Conservation (phyloP, 1,140 invertebrate genomes). For the Drosophila aff. region DNA sequence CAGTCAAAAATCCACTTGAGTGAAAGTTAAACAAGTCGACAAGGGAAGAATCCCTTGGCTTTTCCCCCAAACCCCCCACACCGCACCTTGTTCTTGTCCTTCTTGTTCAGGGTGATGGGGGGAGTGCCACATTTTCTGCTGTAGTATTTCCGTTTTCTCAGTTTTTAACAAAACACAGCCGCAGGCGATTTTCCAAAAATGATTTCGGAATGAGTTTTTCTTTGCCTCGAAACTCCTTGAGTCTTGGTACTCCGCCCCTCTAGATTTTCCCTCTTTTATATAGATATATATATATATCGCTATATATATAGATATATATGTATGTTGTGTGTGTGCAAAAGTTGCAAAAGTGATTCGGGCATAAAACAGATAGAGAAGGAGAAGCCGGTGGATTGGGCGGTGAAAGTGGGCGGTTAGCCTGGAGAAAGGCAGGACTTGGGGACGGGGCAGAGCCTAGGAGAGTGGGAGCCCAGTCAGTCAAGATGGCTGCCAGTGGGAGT, state of each 20-base stretch:
- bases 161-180: conserved; percentile 78
- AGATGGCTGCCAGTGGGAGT: conserved; percentile 70
- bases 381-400: conserved; percentile 8
- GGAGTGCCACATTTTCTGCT: conserved; percentile 50
- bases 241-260: neutral
- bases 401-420: conserved; percentile 1
- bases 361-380: conserved; percentile 58
- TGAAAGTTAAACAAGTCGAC: conserved; percentile 77
- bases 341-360: conserved; percentile 79
- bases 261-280: neutral
- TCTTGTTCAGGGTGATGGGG: neutral
- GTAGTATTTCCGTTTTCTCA: conserved; percentile 77
- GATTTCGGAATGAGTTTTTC: conserved; percentile 77
- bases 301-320: conserved; percentile 1
- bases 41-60: conserved; percentile 48
- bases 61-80: neutral
- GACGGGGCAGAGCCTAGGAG: neutral
- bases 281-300: neutral
- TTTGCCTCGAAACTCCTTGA: conserved; percentile 30
- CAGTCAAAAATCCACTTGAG: conserved; percentile 67
- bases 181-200: conserved; percentile 78
- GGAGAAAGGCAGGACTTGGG: neutral
- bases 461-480: conserved; percentile 57
- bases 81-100: conserved; percentile 10
- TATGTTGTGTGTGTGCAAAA: conserved; percentile 40